Evolutionary conservation across 2,113 vertebrate species (phyloP).

Genomic region (Sclerurus mexicanus): DNA sequence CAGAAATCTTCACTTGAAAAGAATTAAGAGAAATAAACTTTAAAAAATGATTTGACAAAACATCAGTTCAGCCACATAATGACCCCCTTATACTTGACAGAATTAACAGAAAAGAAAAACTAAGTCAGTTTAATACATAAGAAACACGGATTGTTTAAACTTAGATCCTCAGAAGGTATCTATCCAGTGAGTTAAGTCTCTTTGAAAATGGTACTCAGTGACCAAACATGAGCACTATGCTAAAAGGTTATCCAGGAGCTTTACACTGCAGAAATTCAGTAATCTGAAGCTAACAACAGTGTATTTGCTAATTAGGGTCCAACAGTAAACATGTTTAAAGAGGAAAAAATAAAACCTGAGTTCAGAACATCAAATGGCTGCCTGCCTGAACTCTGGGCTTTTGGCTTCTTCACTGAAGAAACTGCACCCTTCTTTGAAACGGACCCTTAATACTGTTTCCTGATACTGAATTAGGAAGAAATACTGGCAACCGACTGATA

Average conservation of each 20-base stretch:
- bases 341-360: not conserved
- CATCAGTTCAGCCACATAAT: constrained; percentile 22
- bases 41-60: constrained; percentile 13
- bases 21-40: constrained; percentile 32
- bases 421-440: not conserved
- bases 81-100: constrained; percentile 6
- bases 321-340: not conserved
- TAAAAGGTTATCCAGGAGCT: not conserved
- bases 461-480: constrained; percentile 20
- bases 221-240: not conserved
- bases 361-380: not conserved
- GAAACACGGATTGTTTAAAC: not conserved
- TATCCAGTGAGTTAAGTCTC: not conserved
- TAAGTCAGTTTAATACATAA: constrained; percentile 31
- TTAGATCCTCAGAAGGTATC: not conserved
- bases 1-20: constrained; percentile 33
- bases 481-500: constrained; percentile 11
- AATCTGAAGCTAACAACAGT: constrained; percentile 32
- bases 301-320: constrained; percentile 7
- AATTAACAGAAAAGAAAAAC: constrained; percentile 19
- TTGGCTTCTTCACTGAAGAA: constrained; percentile 47
- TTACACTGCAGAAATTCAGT: not conserved
- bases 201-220: not conserved
- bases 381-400: not conserved
- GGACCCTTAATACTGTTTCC: constrained; percentile 49